phyloP scores from a whole-genome alignment of 2,113 vertebrate genomes.

The Macrotus californicus region DNA sequence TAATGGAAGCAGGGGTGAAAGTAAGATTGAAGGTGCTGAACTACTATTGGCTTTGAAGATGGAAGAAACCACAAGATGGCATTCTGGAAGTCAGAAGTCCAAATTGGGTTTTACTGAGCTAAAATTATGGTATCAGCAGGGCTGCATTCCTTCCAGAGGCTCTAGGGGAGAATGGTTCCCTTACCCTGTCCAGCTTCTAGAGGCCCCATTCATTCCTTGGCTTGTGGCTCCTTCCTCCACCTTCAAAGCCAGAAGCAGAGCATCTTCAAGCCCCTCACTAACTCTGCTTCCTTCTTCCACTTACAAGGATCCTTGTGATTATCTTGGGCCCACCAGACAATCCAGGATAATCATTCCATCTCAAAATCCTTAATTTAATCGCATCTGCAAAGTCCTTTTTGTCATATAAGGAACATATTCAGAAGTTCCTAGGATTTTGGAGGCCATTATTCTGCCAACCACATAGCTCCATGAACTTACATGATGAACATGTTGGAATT shows the following conservation, averaged over 20 bases:
- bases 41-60: neutral
- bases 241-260: neutral
- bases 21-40: neutral
- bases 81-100: neutral
- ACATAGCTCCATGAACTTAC: neutral
- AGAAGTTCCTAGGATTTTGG: neutral
- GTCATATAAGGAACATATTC: neutral
- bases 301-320: neutral
- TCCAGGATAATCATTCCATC: neutral
- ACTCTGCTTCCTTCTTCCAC: neutral
- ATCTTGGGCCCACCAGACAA: neutral
- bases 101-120: neutral
- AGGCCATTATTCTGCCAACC: neutral
- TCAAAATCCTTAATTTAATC: slow-evolving; percentile 3
- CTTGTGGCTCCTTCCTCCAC: neutral
- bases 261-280: neutral
- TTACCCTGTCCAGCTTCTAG: neutral
- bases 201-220: neutral
- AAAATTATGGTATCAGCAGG: neutral
- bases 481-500: neutral
- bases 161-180: neutral
- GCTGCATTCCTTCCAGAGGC: neutral
- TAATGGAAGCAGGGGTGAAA: neutral
- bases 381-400: neutral
- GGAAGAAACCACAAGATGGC: neutral